A percentile compares a stretch with the other conserved stretches of the same genome.
These are phyloP conservation scores for Corbicula japonica DNA, from an alignment of 2,888 invertebrate species.

Conservation along the genomic window DNA sequence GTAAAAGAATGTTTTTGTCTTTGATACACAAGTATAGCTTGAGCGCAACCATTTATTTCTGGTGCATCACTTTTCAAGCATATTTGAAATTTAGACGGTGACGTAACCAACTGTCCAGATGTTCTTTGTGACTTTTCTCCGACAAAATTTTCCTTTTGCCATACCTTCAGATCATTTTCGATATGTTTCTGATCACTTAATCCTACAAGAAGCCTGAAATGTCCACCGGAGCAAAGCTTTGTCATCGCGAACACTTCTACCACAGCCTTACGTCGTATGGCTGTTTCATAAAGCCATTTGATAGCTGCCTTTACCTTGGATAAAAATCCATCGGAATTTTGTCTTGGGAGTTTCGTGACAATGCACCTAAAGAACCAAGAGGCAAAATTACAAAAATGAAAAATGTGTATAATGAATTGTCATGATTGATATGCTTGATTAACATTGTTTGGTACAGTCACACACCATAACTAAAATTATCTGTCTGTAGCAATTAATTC, in stretches of 20 bases:
- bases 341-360: constrained; percentile 10
- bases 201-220: constrained; percentile 2
- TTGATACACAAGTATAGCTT: neutral
- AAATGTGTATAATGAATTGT: too few species aligned
- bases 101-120: neutral
- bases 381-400: too few species aligned
- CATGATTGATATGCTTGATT: too few species aligned
- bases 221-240: neutral
- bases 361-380: constrained; percentile 11
- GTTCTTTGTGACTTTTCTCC: neutral
- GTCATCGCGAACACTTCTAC: constrained; percentile 8
- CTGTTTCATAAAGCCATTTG: constrained; percentile 5
- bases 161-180: neutral
- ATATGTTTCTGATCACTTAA: neutral
- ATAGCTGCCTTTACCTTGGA: neutral
- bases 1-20: neutral
- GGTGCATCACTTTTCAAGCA: neutral
- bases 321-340: neutral
- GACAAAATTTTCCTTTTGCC: neutral
- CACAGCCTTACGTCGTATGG: neutral
- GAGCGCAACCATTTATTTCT: neutral
- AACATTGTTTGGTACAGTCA: too few species aligned
- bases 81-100: neutral
- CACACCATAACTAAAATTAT: too few species aligned
- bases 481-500: too few species aligned